These are phyloP conservation scores for Cerceris rybyensis DNA, from an alignment of 2,888 invertebrate genomes.

Conservation along the genomic window DNA sequence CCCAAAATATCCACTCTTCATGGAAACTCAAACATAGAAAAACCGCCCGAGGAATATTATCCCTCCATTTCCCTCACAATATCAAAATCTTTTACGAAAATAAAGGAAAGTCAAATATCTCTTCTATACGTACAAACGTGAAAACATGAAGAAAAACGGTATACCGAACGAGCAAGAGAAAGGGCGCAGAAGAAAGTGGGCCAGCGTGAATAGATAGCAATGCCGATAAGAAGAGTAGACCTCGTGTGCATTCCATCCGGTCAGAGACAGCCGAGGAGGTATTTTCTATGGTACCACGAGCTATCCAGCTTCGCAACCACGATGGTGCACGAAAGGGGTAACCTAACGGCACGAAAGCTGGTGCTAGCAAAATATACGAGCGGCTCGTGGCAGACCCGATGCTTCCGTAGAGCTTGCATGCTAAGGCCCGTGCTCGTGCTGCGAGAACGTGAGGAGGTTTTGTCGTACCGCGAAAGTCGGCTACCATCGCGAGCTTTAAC, in stretches of 20 bases:
- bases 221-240: conserved; percentile 42
- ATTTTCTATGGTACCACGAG: conserved; percentile 47
- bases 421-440: conserved; percentile 64
- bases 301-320: conserved; percentile 48
- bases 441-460: conserved; percentile 64
- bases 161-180: conserved; percentile 16
- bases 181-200: conserved; percentile 45
- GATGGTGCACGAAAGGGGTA: conserved; percentile 50
- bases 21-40: no score
- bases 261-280: conserved; percentile 52
- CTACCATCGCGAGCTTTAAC: conserved; percentile 48
- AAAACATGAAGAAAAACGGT: conserved; percentile 22
- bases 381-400: conserved; percentile 63
- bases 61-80: no score
- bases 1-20: no score
- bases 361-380: conserved; percentile 70
- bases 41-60: no score
- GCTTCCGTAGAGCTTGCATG: conserved; percentile 64
- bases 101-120: no score
- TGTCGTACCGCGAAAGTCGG: conserved; percentile 51
- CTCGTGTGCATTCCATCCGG: conserved; percentile 52
- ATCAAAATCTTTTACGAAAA: no score
- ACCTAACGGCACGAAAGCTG: conserved; percentile 62
- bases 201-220: conserved; percentile 50
- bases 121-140: no score